phyloP scores from a whole-genome alignment of 2,113 vertebrate genomes.

The Channa argus region DNA sequence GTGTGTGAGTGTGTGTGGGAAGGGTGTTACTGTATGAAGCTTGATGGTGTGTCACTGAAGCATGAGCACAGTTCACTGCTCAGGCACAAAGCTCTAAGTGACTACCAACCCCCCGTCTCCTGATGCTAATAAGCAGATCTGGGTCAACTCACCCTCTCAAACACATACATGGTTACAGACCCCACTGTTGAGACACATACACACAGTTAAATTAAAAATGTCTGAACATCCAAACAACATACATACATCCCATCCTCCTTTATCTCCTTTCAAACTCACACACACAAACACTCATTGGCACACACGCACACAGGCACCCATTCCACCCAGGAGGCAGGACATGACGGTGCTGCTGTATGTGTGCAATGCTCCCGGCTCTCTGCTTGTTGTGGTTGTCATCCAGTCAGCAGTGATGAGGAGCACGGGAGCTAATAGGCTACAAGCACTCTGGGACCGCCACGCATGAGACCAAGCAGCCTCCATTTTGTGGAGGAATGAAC shows the following conservation, averaged over 20 bases:
- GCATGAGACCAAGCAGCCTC: slow-evolving; percentile 60
- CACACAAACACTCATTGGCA: slow-evolving; percentile 16
- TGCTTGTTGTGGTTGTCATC: slow-evolving; percentile 72
- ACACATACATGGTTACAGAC: slow-evolving; percentile 43
- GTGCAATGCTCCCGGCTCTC: slow-evolving; percentile 47
- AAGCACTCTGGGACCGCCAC: slow-evolving; percentile 59
- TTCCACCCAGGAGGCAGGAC: slow-evolving; percentile 54
- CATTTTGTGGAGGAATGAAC: slow-evolving; percentile 75
- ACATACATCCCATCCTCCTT: slow-evolving; percentile 26
- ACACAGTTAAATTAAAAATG: background rate
- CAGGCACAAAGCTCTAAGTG: slow-evolving; percentile 82
- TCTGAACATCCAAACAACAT: slow-evolving; percentile 19
- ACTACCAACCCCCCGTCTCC: slow-evolving; percentile 65
- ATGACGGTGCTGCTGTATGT: slow-evolving; percentile 62
- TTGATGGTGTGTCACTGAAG: slow-evolving; percentile 75
- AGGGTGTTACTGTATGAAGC: slow-evolving; percentile 65
- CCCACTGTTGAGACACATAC: slow-evolving; percentile 40
- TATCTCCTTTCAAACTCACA: slow-evolving; percentile 1
- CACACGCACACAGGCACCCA: slow-evolving; percentile 25
- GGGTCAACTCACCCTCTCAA: slow-evolving; percentile 75
- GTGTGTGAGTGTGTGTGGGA: slow-evolving; percentile 14
- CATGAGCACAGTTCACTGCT: slow-evolving; percentile 80
- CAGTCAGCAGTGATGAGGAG: slow-evolving; percentile 57
- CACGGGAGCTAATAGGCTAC: slow-evolving; percentile 58
- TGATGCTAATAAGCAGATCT: slow-evolving; percentile 82